These are phyloP conservation scores for Euproctis similis DNA, from an alignment of 2,888 invertebrate species.

Conservation along the genomic window DNA sequence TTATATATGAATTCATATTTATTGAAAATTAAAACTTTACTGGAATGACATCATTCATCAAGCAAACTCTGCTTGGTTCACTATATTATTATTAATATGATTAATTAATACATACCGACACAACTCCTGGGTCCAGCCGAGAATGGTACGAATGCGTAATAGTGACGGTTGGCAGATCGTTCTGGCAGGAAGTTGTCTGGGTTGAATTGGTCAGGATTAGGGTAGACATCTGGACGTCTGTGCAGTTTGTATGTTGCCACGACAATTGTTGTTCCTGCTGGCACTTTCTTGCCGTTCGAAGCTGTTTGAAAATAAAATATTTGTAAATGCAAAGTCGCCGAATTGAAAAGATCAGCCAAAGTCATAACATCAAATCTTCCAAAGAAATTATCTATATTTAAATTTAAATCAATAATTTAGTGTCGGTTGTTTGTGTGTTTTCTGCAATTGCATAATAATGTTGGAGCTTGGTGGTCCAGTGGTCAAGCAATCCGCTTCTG, in stretches of 20 bases:
- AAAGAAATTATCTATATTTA: background rate
- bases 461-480: background rate
- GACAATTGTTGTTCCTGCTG: constrained; percentile 81
- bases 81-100: background rate
- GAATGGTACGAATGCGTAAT: constrained; percentile 88
- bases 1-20: too few species aligned
- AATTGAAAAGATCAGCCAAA: too few species aligned
- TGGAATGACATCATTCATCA: background rate
- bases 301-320: constrained; percentile 56
- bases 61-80: background rate
- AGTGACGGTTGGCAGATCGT: constrained; percentile 84
- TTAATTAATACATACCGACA: constrained; percentile 78
- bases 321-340: too few species aligned
- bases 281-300: constrained; percentile 79
- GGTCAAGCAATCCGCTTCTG: too few species aligned
- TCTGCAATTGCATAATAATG: too few species aligned
- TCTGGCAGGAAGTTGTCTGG: constrained; percentile 92
- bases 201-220: constrained; percentile 85
- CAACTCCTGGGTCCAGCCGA: constrained; percentile 89
- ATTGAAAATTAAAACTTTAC: too few species aligned
- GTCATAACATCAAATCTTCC: too few species aligned
- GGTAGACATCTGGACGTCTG: constrained; percentile 81
- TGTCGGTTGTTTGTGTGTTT: too few species aligned
- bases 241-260: constrained; percentile 82
- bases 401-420: background rate